These are phyloP conservation scores for Morone chrysops DNA, from an alignment of 2,113 vertebrate species.

Conservation along the genomic window DNA sequence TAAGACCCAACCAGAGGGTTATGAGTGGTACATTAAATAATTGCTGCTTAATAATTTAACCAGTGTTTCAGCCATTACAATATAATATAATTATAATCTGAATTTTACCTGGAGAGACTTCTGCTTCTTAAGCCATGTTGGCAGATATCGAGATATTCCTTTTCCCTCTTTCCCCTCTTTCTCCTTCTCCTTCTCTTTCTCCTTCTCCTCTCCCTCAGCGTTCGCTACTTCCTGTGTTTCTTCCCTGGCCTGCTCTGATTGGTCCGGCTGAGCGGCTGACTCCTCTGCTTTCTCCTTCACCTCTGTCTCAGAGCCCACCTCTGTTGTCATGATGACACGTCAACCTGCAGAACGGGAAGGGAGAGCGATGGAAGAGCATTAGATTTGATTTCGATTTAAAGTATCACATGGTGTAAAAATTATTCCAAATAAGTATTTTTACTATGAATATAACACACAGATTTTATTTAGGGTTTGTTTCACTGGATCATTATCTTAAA, in stretches of 20 bases:
- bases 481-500: not conserved
- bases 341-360: constrained; percentile 76
- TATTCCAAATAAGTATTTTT: not conserved
- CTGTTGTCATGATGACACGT: constrained; percentile 92
- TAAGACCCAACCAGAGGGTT: not conserved
- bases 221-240: constrained; percentile 82
- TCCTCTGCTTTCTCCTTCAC: constrained; percentile 90
- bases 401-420: not conserved
- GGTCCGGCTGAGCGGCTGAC: constrained; percentile 62
- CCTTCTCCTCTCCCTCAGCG: constrained; percentile 70
- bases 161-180: constrained; percentile 88
- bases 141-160: constrained; percentile 94
- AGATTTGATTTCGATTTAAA: not conserved
- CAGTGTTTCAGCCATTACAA: not conserved
- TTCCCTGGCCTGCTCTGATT: constrained; percentile 68
- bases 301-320: constrained; percentile 89
- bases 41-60: not conserved
- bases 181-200: constrained; percentile 83
- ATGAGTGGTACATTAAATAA: not conserved
- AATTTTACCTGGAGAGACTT: constrained; percentile 88
- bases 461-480: not conserved
- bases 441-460: not conserved
- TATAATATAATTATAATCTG: not conserved
- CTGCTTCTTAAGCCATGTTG: constrained; percentile 97
- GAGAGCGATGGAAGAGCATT: not conserved